These are phyloP conservation scores for Charina bottae DNA, from an alignment of 2,113 vertebrate genomes.

Conservation along the genomic window DNA sequence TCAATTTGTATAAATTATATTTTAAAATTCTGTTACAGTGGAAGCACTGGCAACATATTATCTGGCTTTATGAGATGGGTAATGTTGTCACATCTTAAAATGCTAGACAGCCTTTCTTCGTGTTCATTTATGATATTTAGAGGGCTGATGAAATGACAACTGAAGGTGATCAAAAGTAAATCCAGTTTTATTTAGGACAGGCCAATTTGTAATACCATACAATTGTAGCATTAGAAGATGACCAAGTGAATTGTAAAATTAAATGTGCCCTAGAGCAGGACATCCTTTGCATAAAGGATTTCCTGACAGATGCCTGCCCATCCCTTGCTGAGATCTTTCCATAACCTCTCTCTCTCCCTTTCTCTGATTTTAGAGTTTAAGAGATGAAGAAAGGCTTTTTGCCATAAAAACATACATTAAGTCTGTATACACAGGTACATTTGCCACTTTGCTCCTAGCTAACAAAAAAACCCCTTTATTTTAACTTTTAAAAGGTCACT, in stretches of 20 bases:
- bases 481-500: neutral
- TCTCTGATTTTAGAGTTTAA: neutral
- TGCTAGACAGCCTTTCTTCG: neutral
- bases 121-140: neutral
- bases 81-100: neutral
- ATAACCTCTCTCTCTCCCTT: neutral
- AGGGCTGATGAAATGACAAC: neutral
- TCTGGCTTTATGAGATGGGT: neutral
- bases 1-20: neutral
- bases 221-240: neutral
- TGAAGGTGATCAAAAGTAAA: neutral
- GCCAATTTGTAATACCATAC: neutral
- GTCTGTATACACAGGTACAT: too few species aligned
- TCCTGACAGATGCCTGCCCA: conserved; percentile 11
- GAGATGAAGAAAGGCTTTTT: too few species aligned
- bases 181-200: neutral
- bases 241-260: neutral
- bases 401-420: too few species aligned
- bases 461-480: too few species aligned
- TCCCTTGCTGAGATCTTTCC: conserved; percentile 3
- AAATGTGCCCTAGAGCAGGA: conserved; percentile 23
- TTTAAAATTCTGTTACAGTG: neutral
- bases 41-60: neutral
- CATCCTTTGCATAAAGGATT: conserved; percentile 16
- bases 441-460: too few species aligned